Base-by-base conservation (phyloP, 2,113 vertebrate genomes). In the Galemys pyrenaicus region DNA sequence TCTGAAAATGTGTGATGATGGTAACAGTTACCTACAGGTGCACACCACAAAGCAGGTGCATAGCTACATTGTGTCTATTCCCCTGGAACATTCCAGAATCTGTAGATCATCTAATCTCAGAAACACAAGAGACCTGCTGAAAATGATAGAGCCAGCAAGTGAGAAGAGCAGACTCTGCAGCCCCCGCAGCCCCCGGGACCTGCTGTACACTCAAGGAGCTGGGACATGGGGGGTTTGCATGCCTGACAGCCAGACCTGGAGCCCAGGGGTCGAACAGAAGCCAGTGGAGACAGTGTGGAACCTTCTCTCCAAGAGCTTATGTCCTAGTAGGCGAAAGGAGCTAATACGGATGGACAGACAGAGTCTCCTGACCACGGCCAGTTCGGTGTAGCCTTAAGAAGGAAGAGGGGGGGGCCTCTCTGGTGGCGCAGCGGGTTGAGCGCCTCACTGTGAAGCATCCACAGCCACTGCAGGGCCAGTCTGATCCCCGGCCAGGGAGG, bases 221-320 rank as follows among this genome's bases (percentile, higher is more conserved):
- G 26, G 10, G 56, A 1, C 19, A 2, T 1, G 0, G 32, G 32
- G 19, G 8, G 32, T 13, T 56, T 9, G n/a, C 28, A 37, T 5
- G 26, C 19, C 35, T 24, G 46, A 22, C 62, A 65, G 30, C 62
- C 30, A 32, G 30, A 65, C 26, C 8, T 65, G 26, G 62, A 32
- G 5, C 28, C 26, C 28, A 65, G 62, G 35, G 16, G 65, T 67
- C 17, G 32, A 35, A 67, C 17, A 26, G 10, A 62, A 2, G 1
- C 46, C 24, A 19, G 15, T 1, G 2, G 9, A 24, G 26, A 2
- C n/a, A 30, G 11, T 64, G 8, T 68, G 20, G 32, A 28, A 30
- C 16, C 24, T 54, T 26, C 15, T 49, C 12, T 58, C 62, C 26
- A 44, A 3, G 15, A 26, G 5, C 2, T 78, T 49, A 41, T 8